phyloP scores from a whole-genome alignment of 2,113 vertebrate species.

The Nothocercus nigrocapillus region DNA sequence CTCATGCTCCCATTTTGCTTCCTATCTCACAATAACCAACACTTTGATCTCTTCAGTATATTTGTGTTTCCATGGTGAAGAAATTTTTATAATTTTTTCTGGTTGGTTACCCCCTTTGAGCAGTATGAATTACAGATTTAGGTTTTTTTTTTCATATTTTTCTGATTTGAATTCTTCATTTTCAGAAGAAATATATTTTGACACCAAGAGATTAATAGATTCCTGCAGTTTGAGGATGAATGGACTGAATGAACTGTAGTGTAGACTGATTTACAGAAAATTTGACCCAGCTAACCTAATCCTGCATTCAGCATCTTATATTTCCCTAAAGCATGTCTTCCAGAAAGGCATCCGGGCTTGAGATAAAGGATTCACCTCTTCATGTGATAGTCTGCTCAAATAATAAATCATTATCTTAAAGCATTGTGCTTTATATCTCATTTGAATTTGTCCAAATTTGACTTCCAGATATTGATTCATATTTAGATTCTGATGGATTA shows the following conservation, averaged over 20 bases:
- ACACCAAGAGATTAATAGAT: neutral
- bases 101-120: conserved; percentile 1
- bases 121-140: neutral
- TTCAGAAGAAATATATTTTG: neutral
- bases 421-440: neutral
- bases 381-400: neutral
- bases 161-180: neutral
- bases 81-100: neutral
- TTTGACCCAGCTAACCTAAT: neutral
- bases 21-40: neutral
- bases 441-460: conserved; percentile 33
- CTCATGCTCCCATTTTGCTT: neutral
- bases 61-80: conserved; percentile 58
- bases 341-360: conserved; percentile 5
- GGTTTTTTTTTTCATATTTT: neutral
- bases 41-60: conserved; percentile 39
- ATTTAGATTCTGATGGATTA: neutral
- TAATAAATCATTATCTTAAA: conserved; percentile 1
- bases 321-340: conserved; percentile 24
- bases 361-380: neutral
- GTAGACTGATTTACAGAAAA: neutral
- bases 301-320: neutral
- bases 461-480: conserved; percentile 13
- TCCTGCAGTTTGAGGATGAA: neutral
- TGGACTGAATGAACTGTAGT: neutral